Evolutionary conservation across 92 coral and sea anemone genomes (phyloP).

Genomic region (Epizoanthus scotinus): DNA sequence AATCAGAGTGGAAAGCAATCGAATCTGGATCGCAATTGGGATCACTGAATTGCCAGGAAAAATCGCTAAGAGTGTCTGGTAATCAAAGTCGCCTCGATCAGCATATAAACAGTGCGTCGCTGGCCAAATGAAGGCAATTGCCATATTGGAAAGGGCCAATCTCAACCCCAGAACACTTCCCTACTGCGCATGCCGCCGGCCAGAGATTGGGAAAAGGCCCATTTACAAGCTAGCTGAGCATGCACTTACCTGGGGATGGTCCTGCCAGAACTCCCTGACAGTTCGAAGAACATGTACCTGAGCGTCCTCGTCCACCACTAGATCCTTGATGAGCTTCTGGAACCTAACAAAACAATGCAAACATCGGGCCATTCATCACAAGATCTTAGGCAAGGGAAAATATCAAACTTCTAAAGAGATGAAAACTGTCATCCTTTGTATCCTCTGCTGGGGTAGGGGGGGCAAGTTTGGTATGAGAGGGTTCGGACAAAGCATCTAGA

Average conservation of each 20-base stretch:
- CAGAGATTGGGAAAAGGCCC: too few species aligned
- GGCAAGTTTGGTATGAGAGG: too few species aligned
- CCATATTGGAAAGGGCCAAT: neutral
- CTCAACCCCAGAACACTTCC: too few species aligned
- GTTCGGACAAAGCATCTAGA: too few species aligned
- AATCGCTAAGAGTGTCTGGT: neutral
- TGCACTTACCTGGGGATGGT: slow-evolving; percentile 77
- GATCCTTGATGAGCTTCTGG: slow-evolving; percentile 70
- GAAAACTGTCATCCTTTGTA: neutral
- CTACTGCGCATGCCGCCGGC: too few species aligned
- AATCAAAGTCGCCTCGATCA: neutral
- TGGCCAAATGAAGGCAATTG: neutral
- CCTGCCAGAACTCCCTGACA: slow-evolving; percentile 85
- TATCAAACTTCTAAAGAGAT: neutral
- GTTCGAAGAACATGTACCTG: slow-evolving; percentile 82
- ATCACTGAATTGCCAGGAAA: too few species aligned
- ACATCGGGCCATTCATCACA: neutral
- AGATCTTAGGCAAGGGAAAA: neutral
- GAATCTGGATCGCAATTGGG: too few species aligned
- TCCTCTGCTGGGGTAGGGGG: too few species aligned
- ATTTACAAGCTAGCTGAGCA: neutral
- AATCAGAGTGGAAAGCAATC: too few species aligned
- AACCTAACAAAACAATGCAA: slow-evolving; percentile 47
- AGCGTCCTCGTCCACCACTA: slow-evolving; percentile 80
- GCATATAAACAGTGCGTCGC: neutral